phyloP scores from a whole-genome alignment of 2,888 invertebrate genomes.

The Tigriopus californicus region DNA sequence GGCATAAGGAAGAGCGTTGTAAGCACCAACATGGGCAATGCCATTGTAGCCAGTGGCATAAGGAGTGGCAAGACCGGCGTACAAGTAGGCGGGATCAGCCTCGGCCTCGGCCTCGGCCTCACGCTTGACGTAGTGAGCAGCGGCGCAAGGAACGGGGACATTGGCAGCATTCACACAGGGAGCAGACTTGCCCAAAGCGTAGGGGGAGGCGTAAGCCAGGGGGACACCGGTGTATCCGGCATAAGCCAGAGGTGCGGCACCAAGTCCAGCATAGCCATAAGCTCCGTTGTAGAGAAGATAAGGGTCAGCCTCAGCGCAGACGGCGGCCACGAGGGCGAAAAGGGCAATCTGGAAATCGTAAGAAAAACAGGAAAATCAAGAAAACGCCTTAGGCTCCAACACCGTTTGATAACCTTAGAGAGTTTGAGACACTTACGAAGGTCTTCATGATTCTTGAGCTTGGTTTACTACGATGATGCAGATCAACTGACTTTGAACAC shows the following conservation, averaged over 20 bases:
- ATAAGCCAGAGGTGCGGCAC: background rate
- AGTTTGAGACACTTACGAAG: too few species aligned
- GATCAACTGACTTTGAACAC: too few species aligned
- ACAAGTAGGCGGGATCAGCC: slow-evolving; percentile 4
- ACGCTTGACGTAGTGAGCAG: background rate
- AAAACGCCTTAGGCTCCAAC: too few species aligned
- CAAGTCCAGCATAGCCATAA: background rate
- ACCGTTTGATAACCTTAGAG: too few species aligned
- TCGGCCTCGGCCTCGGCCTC: slow-evolving; percentile 9
- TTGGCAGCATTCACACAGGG: slow-evolving; percentile 9
- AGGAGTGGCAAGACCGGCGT: background rate
- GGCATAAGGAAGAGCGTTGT: background rate
- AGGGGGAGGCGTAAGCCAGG: background rate
- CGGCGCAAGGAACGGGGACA: background rate
- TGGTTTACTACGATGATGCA: too few species aligned
- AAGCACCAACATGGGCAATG: background rate
- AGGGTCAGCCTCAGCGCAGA: slow-evolving; percentile 1
- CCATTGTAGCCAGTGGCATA: background rate
- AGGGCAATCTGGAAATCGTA: background rate
- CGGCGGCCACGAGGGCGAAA: background rate
- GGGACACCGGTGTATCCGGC: background rate
- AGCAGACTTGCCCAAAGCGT: background rate
- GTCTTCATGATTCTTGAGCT: too few species aligned
- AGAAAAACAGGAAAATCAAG: too few species aligned
- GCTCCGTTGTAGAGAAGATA: too few species aligned